A percentile compares a stretch with the other conserved stretches of the same genome.
phyloP scores from a whole-genome alignment of 2,888 invertebrate species.

The Cephus runcator region DNA sequence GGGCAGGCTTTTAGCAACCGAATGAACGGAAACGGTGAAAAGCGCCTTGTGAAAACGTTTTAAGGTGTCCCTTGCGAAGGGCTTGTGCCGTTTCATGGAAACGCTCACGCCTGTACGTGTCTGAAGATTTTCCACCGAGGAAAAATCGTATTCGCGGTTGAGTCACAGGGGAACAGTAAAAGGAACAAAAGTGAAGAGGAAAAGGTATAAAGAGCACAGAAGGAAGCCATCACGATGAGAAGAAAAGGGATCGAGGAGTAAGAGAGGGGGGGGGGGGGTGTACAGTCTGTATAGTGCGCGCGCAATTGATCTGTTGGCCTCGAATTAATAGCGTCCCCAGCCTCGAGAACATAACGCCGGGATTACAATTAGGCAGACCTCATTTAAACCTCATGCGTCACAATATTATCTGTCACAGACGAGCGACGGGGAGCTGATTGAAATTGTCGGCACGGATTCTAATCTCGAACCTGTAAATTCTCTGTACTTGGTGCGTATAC shows the following conservation, averaged over 20 bases:
- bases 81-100: neutral
- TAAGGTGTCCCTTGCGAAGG: neutral
- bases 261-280: too few species aligned
- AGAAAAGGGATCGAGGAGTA: neutral
- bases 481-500: neutral
- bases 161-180: neutral
- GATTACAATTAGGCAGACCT: slow-evolving; percentile 15
- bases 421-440: neutral
- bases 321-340: slow-evolving; percentile 16
- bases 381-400: neutral
- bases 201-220: neutral
- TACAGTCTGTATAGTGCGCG: neutral
- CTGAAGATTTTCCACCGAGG: neutral
- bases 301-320: slow-evolving; percentile 22
- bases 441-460: neutral
- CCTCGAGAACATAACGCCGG: slow-evolving; percentile 11
- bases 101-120: neutral
- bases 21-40: neutral
- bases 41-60: neutral
- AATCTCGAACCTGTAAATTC: neutral
- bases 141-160: neutral
- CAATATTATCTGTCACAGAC: neutral
- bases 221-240: neutral
- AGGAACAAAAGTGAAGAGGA: neutral
- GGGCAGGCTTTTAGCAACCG: neutral